Evolutionary conservation across 2,888 invertebrate species (phyloP), one percentile per base, ranked within the genome.

Genomic region (Mesoligia furuncula): DNA sequence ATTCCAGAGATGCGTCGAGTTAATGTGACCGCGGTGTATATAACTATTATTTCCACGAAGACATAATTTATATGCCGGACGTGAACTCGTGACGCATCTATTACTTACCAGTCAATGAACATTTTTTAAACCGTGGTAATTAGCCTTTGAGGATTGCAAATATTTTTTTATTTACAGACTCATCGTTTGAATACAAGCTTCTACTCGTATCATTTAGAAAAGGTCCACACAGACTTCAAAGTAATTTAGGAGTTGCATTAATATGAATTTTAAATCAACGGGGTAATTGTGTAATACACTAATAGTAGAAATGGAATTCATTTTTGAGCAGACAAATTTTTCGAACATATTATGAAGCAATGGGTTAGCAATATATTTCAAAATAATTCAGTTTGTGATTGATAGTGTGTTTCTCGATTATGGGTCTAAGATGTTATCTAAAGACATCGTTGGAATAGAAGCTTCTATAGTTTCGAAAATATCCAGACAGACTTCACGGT

Each of bases 401-500:
- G 54, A 3, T 24, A 51, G 9, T 24, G 9, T 54, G 0, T 9
- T 9, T 9, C 24, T 4, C 24, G 9, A 54, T 54, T 11, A 54
- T 8, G 2, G 1, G 11, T n/a, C 4, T n/a, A n/a, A n/a, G n/a
- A 73, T 67, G 45, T 45, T 45, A 59, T 67, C 48, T 54, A 69
- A 7, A 1, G 31, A 27, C 20, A 51, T 24, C 31, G n/a, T 61
- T 65, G 11, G 27, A 48, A 64, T 54, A 62, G 8, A 64, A 64
- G 24, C 48, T 69, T 27, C 7, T 62, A 71, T 48, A 17, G 1
- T 73, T 75, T 51, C 2, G n/a, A 73, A 66, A 70, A 69, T 27
- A 54, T 79, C 66, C n/a, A 79, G 70, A 62, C 45, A 48, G 31
- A 36, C 27, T 84, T 81, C 45, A 36, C 45, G 75, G 75, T 48